Conservation (phyloP, 2,113 vertebrate genomes). For the Ornithorhynchus anatinus region DNA sequence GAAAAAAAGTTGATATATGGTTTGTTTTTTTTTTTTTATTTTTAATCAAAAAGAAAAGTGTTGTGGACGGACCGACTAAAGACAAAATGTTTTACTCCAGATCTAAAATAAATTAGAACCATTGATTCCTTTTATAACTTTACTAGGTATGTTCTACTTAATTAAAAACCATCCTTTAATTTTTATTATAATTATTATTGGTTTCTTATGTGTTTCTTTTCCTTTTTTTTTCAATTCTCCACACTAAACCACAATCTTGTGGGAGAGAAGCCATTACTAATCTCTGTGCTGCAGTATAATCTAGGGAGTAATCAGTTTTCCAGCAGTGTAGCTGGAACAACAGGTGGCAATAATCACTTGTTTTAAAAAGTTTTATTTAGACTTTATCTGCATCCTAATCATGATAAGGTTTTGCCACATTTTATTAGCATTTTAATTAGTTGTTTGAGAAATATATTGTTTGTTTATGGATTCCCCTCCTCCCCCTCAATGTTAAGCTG, state of each 20-base stretch:
- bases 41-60: neutral
- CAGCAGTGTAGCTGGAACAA: conserved; percentile 66
- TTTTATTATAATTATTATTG: conserved; percentile 45
- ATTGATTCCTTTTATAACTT: conserved; percentile 40
- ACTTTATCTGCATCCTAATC: conserved; percentile 77
- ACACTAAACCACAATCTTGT: conserved; percentile 74
- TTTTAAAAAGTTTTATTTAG: conserved; percentile 95
- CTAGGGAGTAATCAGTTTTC: conserved; percentile 66
- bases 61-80: conserved; percentile 48
- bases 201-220: conserved; percentile 43
- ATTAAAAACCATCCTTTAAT: conserved; percentile 58
- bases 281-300: conserved; percentile 79
- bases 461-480: conserved; percentile 55
- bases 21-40: too few relatives aligned
- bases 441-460: conserved; percentile 75
- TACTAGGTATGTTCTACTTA: conserved; percentile 53
- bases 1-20: conserved; percentile 54
- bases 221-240: conserved; percentile 77
- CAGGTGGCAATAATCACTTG: conserved; percentile 87
- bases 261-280: conserved; percentile 88
- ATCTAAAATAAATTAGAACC: conserved; percentile 46
- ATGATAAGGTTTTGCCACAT: conserved; percentile 78
- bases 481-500: conserved; percentile 88
- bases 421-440: conserved; percentile 80
- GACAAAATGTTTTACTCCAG: conserved; percentile 31